phyloP scores from a whole-genome alignment of 2,797 vertebrate species.

The Myotis planiceps region DNA sequence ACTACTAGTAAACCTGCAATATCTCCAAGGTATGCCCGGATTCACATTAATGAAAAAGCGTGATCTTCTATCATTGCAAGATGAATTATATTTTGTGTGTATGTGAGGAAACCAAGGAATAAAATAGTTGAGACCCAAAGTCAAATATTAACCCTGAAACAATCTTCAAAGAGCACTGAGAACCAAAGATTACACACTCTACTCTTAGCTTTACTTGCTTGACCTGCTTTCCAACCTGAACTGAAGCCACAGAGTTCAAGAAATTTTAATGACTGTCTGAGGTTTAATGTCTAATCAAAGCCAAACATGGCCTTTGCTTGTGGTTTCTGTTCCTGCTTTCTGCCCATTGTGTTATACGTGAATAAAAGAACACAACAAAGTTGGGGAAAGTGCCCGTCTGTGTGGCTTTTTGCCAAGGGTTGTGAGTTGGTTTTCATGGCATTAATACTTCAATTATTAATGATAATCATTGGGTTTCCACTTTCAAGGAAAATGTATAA shows the following conservation, averaged over 20 bases:
- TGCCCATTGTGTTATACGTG: background rate
- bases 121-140: slow-evolving; percentile 40
- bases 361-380: background rate
- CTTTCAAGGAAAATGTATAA: background rate
- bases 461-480: background rate
- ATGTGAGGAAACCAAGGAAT: background rate
- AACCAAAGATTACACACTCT: slow-evolving; percentile 3
- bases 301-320: background rate
- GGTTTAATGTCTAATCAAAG: slow-evolving; percentile 44
- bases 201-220: background rate
- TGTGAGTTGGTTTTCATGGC: background rate
- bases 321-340: background rate
- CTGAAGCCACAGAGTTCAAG: slow-evolving; percentile 21
- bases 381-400: background rate
- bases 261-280: slow-evolving; percentile 37
- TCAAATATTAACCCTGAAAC: slow-evolving; percentile 67
- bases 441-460: background rate
- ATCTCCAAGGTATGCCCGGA: background rate
- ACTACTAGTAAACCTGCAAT: background rate
- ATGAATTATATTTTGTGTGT: background rate
- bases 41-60: background rate
- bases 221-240: slow-evolving; percentile 56
- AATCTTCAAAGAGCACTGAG: slow-evolving; percentile 24
- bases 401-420: background rate
- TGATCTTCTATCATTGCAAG: background rate